A percentile compares a stretch with the other conserved stretches of the same genome.
Evolutionary conservation across 1,140 invertebrate species (phyloP).

Genomic region (Nasonia vitripennis): DNA sequence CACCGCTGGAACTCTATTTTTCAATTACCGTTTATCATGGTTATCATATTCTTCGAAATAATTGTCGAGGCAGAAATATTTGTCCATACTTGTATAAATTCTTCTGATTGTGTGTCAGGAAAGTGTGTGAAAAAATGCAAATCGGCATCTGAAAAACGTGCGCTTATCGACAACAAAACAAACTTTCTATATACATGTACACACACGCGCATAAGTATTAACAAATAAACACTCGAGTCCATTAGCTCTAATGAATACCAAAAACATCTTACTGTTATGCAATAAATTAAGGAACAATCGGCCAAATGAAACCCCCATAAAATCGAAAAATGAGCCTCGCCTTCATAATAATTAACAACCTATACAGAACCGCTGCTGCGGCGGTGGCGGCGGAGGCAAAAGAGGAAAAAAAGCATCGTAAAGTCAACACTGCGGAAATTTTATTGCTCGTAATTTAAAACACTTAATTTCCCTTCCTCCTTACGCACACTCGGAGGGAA

Average conservation of each 20-base stretch:
- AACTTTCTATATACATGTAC: not conserved
- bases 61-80: no score
- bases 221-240: not conserved
- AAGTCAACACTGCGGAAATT: constrained; percentile 35
- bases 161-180: not conserved
- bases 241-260: no score
- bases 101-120: not conserved
- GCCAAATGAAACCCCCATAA: no score
- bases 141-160: no score
- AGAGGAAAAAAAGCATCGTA: constrained; percentile 9
- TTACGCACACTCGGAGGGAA: not conserved
- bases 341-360: constrained; percentile 4
- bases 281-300: no score
- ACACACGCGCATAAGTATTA: not conserved
- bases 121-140: not conserved
- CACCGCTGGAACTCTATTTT: no score
- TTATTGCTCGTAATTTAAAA: constrained; percentile 40
- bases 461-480: constrained; percentile 18
- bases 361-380: no score
- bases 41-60: no score
- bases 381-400: no score
- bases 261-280: no score
- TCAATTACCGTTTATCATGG: no score
- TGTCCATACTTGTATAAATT: not conserved
- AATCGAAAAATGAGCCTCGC: constrained; percentile 12